Conservation (phyloP, 2,113 vertebrate genomes). For the Gymnorhina tibicen region DNA sequence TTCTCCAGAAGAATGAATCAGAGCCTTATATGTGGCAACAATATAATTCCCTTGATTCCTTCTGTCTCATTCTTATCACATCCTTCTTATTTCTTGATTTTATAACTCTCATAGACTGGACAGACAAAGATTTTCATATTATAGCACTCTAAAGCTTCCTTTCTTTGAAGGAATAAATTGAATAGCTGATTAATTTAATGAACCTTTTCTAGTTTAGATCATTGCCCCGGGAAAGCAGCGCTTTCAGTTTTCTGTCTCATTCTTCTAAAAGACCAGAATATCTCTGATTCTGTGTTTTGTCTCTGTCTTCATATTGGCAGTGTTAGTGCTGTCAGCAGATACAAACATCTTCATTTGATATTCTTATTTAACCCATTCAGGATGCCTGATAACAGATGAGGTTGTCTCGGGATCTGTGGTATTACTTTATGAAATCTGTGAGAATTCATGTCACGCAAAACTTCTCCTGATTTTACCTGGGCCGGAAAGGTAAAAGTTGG, state of each 20-base stretch:
- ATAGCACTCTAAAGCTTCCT: neutral
- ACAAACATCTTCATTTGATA: neutral
- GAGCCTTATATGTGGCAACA: neutral
- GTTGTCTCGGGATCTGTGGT: neutral
- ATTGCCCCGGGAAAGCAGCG: neutral
- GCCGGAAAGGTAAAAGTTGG: neutral
- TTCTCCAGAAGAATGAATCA: neutral
- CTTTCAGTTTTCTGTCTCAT: neutral
- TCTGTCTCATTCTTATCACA: neutral
- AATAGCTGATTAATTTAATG: neutral
- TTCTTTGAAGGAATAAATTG: neutral
- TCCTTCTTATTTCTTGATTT: neutral
- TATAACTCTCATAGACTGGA: neutral
- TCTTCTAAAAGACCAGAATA: neutral
- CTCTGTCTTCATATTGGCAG: neutral
- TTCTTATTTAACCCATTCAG: neutral
- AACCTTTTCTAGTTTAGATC: neutral
- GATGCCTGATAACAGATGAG: neutral
- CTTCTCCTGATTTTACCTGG: neutral
- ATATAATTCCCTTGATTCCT: neutral
- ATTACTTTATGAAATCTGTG: neutral
- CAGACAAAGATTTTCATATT: neutral
- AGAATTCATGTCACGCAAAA: neutral
- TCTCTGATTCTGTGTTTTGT: neutral
- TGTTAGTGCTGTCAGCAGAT: neutral